These are phyloP conservation scores for Cranoglanis bouderius DNA, from an alignment of 2,113 vertebrate genomes.

Conservation along the genomic window DNA sequence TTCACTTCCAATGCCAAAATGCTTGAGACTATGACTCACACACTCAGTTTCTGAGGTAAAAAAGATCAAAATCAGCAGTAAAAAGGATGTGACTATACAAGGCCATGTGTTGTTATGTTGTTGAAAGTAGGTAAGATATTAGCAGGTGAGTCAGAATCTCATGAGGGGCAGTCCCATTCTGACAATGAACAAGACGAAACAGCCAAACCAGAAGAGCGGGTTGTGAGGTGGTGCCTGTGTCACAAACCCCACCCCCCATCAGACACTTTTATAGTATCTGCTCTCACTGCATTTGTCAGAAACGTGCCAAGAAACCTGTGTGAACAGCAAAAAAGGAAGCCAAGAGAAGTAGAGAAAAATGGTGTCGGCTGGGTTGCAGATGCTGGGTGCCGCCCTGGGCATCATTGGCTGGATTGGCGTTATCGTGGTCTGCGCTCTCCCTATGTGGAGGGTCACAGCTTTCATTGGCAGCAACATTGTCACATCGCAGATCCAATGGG, in stretches of 20 bases:
- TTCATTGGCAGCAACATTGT: conserved; percentile 77
- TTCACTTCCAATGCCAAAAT: not conserved
- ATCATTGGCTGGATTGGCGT: conserved; percentile 74
- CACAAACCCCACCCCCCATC: conserved; percentile 42
- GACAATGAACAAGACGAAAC: conserved; percentile 7
- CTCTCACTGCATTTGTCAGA: conserved; percentile 4
- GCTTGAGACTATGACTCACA: not conserved
- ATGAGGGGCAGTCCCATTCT: not conserved
- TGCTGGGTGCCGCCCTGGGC: conserved; percentile 70
- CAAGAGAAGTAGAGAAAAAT: conserved; percentile 55
- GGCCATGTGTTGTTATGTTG: not conserved
- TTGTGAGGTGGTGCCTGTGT: conserved; percentile 31
- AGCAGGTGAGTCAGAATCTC: conserved; percentile 26
- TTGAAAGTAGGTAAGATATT: not conserved
- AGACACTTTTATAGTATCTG: conserved; percentile 24
- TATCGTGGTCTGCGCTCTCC: conserved; percentile 70
- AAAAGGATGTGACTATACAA: conserved; percentile 18
- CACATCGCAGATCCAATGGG: conserved; percentile 70
- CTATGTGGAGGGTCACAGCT: conserved; percentile 77
- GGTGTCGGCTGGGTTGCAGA: conserved; percentile 75
- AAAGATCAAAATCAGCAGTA: not conserved
- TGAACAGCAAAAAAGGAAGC: conserved; percentile 13
- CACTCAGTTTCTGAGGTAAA: not conserved
- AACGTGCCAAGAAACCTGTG: not conserved
- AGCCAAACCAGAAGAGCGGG: conserved; percentile 44